phyloP scores from a whole-genome alignment of 1,140 invertebrate species.

The Pseudomyrmex flavicornis region DNA sequence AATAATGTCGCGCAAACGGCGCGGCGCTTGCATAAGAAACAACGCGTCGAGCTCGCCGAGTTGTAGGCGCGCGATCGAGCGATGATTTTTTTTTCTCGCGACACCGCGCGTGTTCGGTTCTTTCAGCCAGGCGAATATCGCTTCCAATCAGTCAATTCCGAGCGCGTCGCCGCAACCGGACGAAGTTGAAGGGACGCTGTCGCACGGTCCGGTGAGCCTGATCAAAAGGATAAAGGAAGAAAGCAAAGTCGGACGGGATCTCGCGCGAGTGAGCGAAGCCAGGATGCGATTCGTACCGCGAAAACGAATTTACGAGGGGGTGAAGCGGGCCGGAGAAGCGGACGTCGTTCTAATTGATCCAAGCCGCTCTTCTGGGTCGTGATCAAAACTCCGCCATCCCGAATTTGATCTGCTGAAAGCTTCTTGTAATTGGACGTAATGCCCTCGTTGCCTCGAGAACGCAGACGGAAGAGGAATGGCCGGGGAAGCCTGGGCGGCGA shows the following conservation, averaged over 20 bases:
- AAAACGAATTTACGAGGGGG: conserved; percentile 64
- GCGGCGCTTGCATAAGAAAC: background rate
- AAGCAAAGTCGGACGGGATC: conserved; percentile 45
- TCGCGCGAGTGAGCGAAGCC: background rate
- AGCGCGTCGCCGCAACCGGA: conserved; percentile 32
- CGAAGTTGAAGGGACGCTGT: conserved; percentile 57
- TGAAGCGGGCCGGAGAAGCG: background rate
- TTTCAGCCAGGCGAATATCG: conserved; percentile 28
- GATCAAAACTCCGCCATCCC: conserved; percentile 76
- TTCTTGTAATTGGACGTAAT: conserved; percentile 78
- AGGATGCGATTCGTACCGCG: conserved; percentile 31
- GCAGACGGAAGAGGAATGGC: background rate
- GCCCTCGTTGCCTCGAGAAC: conserved; percentile 51
- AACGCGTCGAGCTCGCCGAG: background rate
- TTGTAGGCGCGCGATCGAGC: background rate
- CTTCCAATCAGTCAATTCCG: conserved; percentile 61
- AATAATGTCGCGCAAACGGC: conserved; percentile 32
- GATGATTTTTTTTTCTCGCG: conserved; percentile 47
- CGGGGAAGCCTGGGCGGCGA: background rate
- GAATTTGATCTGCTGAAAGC: conserved; percentile 78
- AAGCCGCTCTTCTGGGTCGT: conserved; percentile 72
- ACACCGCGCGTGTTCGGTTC: background rate
- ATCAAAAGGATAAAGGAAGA: conserved; percentile 73
- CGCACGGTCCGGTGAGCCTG: conserved; percentile 22
- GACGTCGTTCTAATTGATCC: conserved; percentile 69